Conservation (phyloP, 2,888 invertebrate species). For the Macrosiphum euphorbiae region DNA sequence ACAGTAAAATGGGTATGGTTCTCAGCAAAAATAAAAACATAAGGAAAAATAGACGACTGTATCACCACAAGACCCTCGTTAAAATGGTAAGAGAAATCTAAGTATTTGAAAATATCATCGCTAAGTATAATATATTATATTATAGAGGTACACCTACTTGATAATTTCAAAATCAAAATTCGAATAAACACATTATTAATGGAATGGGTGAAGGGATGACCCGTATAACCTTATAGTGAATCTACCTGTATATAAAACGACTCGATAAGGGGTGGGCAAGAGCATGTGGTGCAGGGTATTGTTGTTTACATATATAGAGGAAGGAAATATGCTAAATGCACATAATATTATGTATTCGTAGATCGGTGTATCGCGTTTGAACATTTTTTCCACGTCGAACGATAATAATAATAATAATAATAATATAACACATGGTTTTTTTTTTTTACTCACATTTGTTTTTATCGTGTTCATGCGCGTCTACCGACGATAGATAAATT, state of each 20-base stretch:
- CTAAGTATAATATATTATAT: not conserved
- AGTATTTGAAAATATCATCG: not conserved
- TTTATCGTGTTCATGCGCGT: not conserved
- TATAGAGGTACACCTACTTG: no score
- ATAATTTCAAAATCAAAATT: no score
- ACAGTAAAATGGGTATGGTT: no score
- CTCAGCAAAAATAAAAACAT: not conserved
- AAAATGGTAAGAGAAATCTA: not conserved
- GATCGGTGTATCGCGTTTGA: not conserved
- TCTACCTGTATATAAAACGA: not conserved
- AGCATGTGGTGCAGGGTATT: not conserved
- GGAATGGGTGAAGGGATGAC: no score
- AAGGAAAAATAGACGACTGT: not conserved
- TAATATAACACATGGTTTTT: not conserved
- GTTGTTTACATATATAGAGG: not conserved
- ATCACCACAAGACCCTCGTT: not conserved
- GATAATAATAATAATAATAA: not conserved
- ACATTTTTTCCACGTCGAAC: not conserved
- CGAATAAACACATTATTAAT: no score
- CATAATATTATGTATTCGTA: not conserved
- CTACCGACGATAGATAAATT: not conserved
- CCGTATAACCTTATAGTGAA: not conserved
- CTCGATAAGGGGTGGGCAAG: not conserved
- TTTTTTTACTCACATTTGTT: not conserved
- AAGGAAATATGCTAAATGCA: not conserved